phyloP scores from a whole-genome alignment of 2,888 invertebrate species.

The Chorisops tibialis region DNA sequence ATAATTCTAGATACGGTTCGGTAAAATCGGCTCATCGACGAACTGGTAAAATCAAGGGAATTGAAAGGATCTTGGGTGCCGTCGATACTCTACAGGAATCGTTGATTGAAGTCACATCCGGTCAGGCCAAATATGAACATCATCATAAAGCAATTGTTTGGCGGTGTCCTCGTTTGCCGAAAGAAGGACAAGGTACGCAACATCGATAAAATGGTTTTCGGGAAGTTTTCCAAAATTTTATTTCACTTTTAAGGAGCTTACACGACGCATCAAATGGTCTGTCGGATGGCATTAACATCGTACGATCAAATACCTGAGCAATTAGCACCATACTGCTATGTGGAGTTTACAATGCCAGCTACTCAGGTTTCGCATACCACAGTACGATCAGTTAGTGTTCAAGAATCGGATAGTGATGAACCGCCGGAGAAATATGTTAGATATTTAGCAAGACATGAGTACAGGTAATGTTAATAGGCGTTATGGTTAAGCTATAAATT shows the following conservation, averaged over 20 bases:
- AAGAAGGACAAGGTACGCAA: constrained; percentile 97
- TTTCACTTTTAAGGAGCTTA: constrained; percentile 74
- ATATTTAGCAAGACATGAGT: constrained; percentile 93
- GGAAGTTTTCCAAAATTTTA: not conserved
- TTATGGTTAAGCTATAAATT: not conserved
- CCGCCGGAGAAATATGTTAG: constrained; percentile 98
- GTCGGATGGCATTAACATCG: constrained; percentile 91
- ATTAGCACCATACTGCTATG: constrained; percentile 81
- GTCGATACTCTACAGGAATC: constrained; percentile 88
- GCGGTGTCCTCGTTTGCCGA: constrained; percentile 95
- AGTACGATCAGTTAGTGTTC: constrained; percentile 88
- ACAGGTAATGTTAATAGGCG: constrained; percentile 61
- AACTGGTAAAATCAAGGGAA: constrained; percentile 89
- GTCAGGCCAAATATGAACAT: constrained; percentile 98
- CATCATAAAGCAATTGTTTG: constrained; percentile 96
- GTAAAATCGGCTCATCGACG: constrained; percentile 88
- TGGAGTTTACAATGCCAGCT: constrained; percentile 98
- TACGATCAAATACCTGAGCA: constrained; percentile 96
- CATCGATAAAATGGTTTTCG: not conserved
- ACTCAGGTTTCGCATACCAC: constrained; percentile 94
- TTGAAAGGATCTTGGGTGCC: constrained; percentile 86
- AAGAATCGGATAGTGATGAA: constrained; percentile 77
- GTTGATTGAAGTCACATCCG: constrained; percentile 92
- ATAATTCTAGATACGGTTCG: constrained; percentile 75
- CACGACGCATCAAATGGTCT: constrained; percentile 93